Base-by-base conservation (phyloP, 92 coral and sea anemone genomes). In the Ricordea florida region DNA sequence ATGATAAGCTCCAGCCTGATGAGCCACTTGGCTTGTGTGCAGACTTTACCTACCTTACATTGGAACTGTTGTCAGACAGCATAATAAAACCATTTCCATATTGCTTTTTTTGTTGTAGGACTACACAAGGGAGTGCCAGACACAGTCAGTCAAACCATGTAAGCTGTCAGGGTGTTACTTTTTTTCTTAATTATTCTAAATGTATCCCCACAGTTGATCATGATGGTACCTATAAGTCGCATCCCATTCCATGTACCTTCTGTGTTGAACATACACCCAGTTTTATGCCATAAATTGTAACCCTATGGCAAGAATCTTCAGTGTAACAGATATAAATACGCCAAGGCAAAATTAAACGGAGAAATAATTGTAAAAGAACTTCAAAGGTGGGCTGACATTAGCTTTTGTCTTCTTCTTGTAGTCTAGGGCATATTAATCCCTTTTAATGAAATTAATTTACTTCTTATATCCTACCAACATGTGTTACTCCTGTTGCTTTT, bases 261-360 rank as follows among this genome's bases (percentile, higher is more conserved):
- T 18, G 58, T 50, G 58, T 2, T 0, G 58, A 50, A 50, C 17
- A 22, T 50, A 50, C 58, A 50, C 58, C 58, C 58, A 50, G 58
- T 50, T 50, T 50, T 22, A 20, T 50, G 30, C 31, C 58, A 50
- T 50, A 18, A 22, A 50, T 18, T 50, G 55, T 50, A 50, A 50
- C 28, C 58, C 58, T 50, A 50, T 50, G 58, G 29, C 58, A 50
- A 50, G 28, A 25, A 0, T 50, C 58, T 50, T 50, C 58, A 50
- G 58, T 50, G 31, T 50, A 50, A 50, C 58, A 18, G 28, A 11
- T 50, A 20, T 50, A 50, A 50, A 50, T 50, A 22, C 31, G 24
- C 67, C 67, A 60, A 60, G 49, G 67, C 67, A 60, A 38, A 36
- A 60, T 60, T 60, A 37, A 21, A 60, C 49, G 20, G 32, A 38